A percentile compares a stretch with the other conserved stretches of the same genome.
Evolutionary conservation across 2,113 vertebrate species (phyloP).

Genomic region (Rhizomys pruinosus): DNA sequence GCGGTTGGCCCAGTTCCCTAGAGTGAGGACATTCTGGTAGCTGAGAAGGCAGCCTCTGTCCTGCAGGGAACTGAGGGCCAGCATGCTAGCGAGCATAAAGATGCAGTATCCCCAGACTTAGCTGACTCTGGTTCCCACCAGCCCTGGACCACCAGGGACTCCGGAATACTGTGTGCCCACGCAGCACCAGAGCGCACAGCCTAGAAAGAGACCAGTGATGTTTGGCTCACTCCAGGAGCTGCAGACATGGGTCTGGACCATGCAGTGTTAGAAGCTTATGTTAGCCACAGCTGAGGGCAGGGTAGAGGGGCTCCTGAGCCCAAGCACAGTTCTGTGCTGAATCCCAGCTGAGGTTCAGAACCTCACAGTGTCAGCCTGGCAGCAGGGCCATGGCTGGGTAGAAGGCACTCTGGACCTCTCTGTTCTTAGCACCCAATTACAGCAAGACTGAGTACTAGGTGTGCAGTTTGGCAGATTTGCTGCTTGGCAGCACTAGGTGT

Average conservation of each 20-base stretch:
- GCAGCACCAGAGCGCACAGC: rapidly evolving
- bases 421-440: no score
- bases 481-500: rapidly evolving
- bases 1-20: rapidly evolving
- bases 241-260: rapidly evolving
- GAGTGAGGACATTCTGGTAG: not conserved
- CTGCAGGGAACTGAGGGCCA: rapidly evolving
- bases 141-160: no score
- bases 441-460: not conserved
- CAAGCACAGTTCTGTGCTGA: not conserved
- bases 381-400: rapidly evolving
- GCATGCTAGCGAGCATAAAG: rapidly evolving
- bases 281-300: rapidly evolving
- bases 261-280: rapidly evolving
- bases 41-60: not conserved
- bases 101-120: not conserved
- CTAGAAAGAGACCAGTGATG: no score
- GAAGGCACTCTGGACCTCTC: no score
- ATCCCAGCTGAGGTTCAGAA: not conserved
- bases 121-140: not conserved
- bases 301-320: no score
- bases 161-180: not conserved
- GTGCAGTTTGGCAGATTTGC: rapidly evolving
- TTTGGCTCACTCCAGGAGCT: not conserved
- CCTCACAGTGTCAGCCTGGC: not conserved